phyloP scores from a whole-genome alignment of 2,888 invertebrate species.

The Caenorhabditis macrosperma region DNA sequence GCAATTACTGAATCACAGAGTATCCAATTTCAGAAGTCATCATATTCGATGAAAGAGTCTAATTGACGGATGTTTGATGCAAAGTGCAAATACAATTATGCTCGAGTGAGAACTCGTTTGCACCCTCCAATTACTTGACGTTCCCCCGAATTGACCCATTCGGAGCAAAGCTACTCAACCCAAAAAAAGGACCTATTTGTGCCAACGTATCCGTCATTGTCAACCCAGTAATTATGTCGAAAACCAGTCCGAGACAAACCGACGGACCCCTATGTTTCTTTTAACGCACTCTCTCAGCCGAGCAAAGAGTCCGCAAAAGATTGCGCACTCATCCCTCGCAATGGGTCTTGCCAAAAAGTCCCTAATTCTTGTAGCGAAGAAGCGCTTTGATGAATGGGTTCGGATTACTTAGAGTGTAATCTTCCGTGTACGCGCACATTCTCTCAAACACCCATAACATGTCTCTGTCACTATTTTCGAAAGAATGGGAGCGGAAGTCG shows the following conservation, averaged over 20 bases:
- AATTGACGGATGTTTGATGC: conserved; percentile 20
- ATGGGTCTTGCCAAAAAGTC: conserved; percentile 18
- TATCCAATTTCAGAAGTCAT: conserved; percentile 34
- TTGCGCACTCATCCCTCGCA: conserved; percentile 1
- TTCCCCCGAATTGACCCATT: neutral
- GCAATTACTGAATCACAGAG: neutral
- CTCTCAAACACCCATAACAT: conserved; percentile 32
- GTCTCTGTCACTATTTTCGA: conserved; percentile 51
- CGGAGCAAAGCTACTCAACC: neutral
- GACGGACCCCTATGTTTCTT: conserved; percentile 20
- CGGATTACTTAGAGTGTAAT: conserved; percentile 54
- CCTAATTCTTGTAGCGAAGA: conserved; percentile 44
- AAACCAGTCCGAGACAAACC: conserved; percentile 17
- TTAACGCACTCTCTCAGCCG: conserved; percentile 10
- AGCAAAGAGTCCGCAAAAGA: neutral
- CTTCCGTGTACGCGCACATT: conserved; percentile 33
- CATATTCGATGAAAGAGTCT: neutral
- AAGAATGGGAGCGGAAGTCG: conserved; percentile 33
- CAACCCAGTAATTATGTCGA: conserved; percentile 45
- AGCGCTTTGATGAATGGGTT: conserved; percentile 57
- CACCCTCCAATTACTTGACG: neutral
- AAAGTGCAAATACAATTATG: conserved; percentile 14
- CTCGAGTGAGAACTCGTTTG: neutral
- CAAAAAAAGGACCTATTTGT: conserved; percentile 25
- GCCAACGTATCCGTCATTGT: conserved; percentile 18